Evolutionary conservation across 2,888 invertebrate genomes (phyloP), one percentile per base, ranked within the genome.

Genomic region (Trichacis sp.): DNA sequence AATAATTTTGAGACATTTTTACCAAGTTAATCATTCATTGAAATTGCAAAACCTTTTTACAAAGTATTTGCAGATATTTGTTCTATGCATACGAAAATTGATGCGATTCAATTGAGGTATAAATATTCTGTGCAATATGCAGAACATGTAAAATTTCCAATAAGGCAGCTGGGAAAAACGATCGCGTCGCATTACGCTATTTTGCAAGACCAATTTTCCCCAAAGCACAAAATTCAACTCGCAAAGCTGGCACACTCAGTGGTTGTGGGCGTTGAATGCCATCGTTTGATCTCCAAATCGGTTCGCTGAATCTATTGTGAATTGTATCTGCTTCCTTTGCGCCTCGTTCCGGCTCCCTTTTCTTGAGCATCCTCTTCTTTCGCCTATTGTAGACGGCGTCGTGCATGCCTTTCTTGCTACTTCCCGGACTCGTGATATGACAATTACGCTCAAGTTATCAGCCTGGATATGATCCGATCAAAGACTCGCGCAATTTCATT

Each of bases 201-300:
- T 3, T 24, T 8, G 24, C 24, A 8, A 24, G 3, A 24, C 24
- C 3, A 24, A 24, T 24, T 24, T 24, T 24, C 24, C 24, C 24
- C 24, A 8, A 8, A 8, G 24, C 24, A 8, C 24, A 24, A 64
- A 48, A 64, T 61, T 54, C 55, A 57, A 58, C 64, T 68, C 60
- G 57, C 61, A 55, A 61, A 60, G 52, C 64, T 52, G 50, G 48
- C 52, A 58, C 61, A 53, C 55, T 64, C 30, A 57, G 71, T 73
- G 68, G 74, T 78, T 78, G 73, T 76, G 75, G 77, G 73, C 74
- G 77, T 76, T 73, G 76, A 75, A 75, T 70, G 70, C 69, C 63
- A 53, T 61, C 83, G 83, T 84, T 84, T 83, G 83, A 84, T 83
- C 82, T 84, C 77, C 66, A 65, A 75, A 81, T 79, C 81, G 82